Percentiles rank a stretch among this genome's conserved stretches.
phyloP scores from a whole-genome alignment of 2,888 invertebrate species.

The Nomada fabriciana region DNA sequence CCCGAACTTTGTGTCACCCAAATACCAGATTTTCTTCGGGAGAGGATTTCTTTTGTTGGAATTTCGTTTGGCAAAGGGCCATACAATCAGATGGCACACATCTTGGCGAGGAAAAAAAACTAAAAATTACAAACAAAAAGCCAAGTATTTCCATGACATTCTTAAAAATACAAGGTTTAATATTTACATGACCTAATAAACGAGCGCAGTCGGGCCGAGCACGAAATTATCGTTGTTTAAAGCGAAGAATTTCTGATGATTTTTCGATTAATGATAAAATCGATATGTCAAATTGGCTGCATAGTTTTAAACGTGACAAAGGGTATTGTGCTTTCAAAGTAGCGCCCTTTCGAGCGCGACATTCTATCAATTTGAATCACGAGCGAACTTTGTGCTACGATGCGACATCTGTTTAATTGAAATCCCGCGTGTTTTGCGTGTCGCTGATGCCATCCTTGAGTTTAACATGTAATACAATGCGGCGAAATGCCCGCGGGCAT shows the following conservation, averaged over 20 bases:
- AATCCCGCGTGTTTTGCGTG: slow-evolving; percentile 50
- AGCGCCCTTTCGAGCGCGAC: slow-evolving; percentile 4
- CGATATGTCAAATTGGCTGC: neutral
- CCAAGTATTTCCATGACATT: too few species aligned
- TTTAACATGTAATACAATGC: slow-evolving; percentile 19
- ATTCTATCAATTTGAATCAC: slow-evolving; percentile 45
- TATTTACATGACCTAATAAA: neutral
- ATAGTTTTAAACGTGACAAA: slow-evolving; percentile 20
- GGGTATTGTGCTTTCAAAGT: slow-evolving; percentile 9
- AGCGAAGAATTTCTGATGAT: slow-evolving; percentile 5
- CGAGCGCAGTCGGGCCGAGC: neutral
- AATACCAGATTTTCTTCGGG: too few species aligned
- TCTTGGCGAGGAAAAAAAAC: too few species aligned
- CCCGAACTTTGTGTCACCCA: too few species aligned
- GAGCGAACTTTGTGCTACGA: slow-evolving; percentile 37
- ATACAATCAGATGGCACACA: too few species aligned
- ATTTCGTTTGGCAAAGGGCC: too few species aligned
- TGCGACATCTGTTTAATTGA: slow-evolving; percentile 59
- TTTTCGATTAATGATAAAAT: slow-evolving; percentile 8
- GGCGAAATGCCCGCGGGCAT: neutral
- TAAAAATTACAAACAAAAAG: too few species aligned
- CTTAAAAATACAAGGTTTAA: too few species aligned
- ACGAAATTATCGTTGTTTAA: neutral
- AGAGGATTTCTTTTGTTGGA: too few species aligned
- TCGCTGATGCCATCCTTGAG: slow-evolving; percentile 36